Percentiles rank a stretch among this genome's conserved stretches.
These are phyloP conservation scores for Calameuta idolon DNA, from an alignment of 2,888 invertebrate species.

Conservation along the genomic window DNA sequence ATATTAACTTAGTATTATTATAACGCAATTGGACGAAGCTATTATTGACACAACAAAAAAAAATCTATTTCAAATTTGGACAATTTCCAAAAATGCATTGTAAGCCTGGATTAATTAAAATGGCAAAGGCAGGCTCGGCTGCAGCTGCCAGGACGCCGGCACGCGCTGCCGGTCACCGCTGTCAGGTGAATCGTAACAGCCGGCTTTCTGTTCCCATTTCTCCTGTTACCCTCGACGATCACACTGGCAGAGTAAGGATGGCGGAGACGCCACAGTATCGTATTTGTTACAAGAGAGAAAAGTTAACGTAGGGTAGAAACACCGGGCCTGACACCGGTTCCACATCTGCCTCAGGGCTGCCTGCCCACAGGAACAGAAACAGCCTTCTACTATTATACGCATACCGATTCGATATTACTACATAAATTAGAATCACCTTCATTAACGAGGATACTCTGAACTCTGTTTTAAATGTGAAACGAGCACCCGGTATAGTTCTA, in stretches of 20 bases:
- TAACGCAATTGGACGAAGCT: neutral
- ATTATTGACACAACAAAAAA: neutral
- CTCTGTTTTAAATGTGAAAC: neutral
- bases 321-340: constrained; percentile 9
- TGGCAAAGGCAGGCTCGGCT: constrained; percentile 4
- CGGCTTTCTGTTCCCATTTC: constrained; percentile 35
- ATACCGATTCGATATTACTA: neutral
- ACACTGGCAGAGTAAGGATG: neutral
- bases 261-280: neutral
- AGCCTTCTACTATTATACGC: neutral
- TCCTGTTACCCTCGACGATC: constrained; percentile 9
- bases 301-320: neutral
- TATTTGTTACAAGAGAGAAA: neutral
- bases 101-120: neutral
- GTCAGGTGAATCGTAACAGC: constrained; percentile 51
- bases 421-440: neutral
- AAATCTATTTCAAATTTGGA: neutral
- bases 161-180: constrained; percentile 55
- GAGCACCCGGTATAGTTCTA: neutral
- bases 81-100: neutral
- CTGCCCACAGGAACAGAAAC: neutral
- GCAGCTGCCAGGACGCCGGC: constrained; percentile 52
- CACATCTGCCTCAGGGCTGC: constrained; percentile 7
- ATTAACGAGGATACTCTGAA: neutral
- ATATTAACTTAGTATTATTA: neutral